Percentiles rank a stretch among this genome's conserved stretches.
These are phyloP conservation scores for Drosophila virilis DNA, from an alignment of 1,140 invertebrate species.

Conservation along the genomic window DNA sequence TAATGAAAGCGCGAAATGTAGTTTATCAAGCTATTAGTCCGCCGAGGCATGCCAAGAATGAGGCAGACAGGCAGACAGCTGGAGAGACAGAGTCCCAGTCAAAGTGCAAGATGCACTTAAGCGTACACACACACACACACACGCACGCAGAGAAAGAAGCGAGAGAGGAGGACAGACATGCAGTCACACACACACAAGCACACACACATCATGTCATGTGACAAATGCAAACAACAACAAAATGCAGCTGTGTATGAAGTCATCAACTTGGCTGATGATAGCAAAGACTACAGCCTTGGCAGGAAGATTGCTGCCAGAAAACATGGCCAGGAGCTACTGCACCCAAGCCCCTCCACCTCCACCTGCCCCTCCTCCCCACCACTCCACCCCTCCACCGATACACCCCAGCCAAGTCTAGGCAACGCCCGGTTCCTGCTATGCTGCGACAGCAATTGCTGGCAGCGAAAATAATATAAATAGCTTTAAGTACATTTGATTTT, in stretches of 20 bases:
- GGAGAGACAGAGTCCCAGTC: conserved; percentile 33
- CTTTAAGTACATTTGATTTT: conserved; percentile 67
- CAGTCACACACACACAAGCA: not conserved
- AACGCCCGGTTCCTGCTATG: not conserved
- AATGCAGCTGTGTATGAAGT: conserved; percentile 44
- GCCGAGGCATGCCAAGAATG: conserved; percentile 33
- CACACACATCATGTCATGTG: conserved; percentile 11
- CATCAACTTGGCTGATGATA: conserved; percentile 51
- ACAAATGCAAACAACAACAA: conserved; percentile 34
- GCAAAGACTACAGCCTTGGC: conserved; percentile 29
- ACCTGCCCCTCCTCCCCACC: not conserved
- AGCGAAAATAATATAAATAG: conserved; percentile 59
- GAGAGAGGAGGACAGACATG: not conserved
- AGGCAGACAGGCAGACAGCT: conserved; percentile 32
- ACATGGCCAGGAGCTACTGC: conserved; percentile 23
- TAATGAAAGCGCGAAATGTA: conserved; percentile 61
- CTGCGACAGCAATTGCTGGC: conserved; percentile 24
- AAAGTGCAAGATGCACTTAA: conserved; percentile 66
- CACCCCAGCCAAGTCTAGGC: not conserved
- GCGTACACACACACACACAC: conserved; percentile 16
- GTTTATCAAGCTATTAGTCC: conserved; percentile 77
- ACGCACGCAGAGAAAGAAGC: not conserved
- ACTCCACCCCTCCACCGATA: too few species aligned
- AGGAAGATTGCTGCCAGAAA: conserved; percentile 19
- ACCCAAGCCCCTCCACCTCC: not conserved